phyloP scores from a whole-genome alignment of 2,113 vertebrate genomes.

The Sylvilagus bachmani region DNA sequence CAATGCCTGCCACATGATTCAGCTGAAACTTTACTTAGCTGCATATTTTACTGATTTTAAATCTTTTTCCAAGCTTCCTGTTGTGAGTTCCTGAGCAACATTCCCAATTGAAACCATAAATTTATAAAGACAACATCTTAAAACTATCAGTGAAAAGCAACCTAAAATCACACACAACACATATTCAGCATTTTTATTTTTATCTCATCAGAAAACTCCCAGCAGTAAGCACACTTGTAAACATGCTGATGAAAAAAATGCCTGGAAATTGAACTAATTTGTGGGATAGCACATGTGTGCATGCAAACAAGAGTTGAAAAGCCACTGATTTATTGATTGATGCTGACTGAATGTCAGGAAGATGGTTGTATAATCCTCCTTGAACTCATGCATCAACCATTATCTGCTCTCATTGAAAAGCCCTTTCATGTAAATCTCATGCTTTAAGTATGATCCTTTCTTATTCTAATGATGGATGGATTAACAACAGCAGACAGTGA shows the following conservation, averaged over 20 bases:
- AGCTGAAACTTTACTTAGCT: neutral
- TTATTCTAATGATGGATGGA: neutral
- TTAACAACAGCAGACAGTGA: neutral
- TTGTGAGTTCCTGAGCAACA: conserved; percentile 69
- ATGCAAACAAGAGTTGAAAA: neutral
- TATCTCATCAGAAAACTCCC: conserved; percentile 56
- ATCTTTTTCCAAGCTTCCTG: conserved; percentile 50
- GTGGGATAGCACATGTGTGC: neutral
- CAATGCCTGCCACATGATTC: neutral
- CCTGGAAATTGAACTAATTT: conserved; percentile 52
- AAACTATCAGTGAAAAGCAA: conserved; percentile 61
- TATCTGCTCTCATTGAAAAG: neutral
- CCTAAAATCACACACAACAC: conserved; percentile 59
- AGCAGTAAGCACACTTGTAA: conserved; percentile 51
- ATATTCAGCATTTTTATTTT: conserved; percentile 71
- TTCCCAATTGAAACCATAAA: conserved; percentile 69
- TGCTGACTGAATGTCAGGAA: conserved; percentile 6
- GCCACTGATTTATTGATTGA: neutral
- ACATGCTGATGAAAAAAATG: conserved; percentile 2
- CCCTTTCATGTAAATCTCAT: neutral
- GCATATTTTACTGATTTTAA: conserved; percentile 67
- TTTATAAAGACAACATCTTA: conserved; percentile 67
- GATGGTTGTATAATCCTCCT: neutral
- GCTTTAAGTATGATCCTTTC: neutral
- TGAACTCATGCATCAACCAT: neutral